phyloP scores from a whole-genome alignment of 2,113 vertebrate species.

The Bettongia penicillata region DNA sequence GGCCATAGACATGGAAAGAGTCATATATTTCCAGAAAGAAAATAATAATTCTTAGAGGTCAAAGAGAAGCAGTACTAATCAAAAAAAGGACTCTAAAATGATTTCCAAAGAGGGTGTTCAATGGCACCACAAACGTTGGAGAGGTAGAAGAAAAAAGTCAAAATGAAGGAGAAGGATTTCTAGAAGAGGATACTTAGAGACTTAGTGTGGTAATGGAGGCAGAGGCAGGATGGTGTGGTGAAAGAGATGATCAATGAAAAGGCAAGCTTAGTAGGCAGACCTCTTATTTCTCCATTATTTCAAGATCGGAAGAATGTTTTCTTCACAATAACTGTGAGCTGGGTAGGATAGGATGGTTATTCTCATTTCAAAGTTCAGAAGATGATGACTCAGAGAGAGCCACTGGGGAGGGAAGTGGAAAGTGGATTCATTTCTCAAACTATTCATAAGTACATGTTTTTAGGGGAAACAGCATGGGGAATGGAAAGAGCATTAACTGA shows the following conservation, averaged over 20 bases:
- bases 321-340: background rate
- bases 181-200: background rate
- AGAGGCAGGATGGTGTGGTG: background rate
- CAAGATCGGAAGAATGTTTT: background rate
- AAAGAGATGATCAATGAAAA: background rate
- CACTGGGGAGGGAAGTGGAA: background rate
- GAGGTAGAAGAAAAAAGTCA: background rate
- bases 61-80: background rate
- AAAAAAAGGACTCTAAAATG: background rate
- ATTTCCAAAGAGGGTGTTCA: background rate
- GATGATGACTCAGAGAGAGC: background rate
- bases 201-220: background rate
- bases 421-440: background rate
- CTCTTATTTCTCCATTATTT: background rate
- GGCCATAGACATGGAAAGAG: background rate
- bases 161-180: background rate
- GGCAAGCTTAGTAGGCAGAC: background rate
- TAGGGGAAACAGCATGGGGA: background rate
- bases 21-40: background rate
- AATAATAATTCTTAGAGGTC: background rate
- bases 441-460: background rate
- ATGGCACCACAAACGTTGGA: background rate
- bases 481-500: background rate
- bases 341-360: background rate
- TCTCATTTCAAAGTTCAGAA: background rate